Evolutionary conservation across 2,888 invertebrate species (phyloP).

Genomic region (Cantharis lateralis): DNA sequence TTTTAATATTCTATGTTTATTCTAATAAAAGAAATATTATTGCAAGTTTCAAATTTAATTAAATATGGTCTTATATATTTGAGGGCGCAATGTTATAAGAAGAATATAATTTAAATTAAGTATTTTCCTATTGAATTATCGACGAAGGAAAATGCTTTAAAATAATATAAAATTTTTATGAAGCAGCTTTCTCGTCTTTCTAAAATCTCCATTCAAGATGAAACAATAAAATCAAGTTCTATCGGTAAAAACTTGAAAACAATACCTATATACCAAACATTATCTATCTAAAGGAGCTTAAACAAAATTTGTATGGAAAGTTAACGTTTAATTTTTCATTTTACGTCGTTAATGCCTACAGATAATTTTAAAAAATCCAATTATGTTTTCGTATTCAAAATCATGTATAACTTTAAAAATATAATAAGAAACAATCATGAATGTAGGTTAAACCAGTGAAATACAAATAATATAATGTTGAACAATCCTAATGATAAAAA

Average conservation of each 20-base stretch:
- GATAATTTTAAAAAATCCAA: background rate
- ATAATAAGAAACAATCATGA: background rate
- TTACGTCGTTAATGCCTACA: no score
- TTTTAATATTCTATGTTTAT: background rate
- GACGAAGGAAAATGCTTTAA: background rate
- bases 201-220: background rate
- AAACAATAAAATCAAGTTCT: background rate
- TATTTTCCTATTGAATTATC: background rate
- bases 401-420: background rate
- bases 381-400: background rate
- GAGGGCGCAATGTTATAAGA: background rate
- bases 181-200: background rate
- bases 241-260: background rate
- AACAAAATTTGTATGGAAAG: background rate
- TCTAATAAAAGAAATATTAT: background rate
- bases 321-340: background rate
- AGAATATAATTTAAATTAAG: background rate
- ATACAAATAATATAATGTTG: background rate
- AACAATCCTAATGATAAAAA: background rate
- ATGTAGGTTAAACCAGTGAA: background rate
- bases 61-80: background rate
- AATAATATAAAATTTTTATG: background rate
- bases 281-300: background rate
- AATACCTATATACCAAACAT: background rate
- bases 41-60: background rate